A percentile compares a stretch with the other conserved stretches of the same genome.
Evolutionary conservation across 1,140 invertebrate genomes (phyloP).

Genomic region (Cylas formicarius): DNA sequence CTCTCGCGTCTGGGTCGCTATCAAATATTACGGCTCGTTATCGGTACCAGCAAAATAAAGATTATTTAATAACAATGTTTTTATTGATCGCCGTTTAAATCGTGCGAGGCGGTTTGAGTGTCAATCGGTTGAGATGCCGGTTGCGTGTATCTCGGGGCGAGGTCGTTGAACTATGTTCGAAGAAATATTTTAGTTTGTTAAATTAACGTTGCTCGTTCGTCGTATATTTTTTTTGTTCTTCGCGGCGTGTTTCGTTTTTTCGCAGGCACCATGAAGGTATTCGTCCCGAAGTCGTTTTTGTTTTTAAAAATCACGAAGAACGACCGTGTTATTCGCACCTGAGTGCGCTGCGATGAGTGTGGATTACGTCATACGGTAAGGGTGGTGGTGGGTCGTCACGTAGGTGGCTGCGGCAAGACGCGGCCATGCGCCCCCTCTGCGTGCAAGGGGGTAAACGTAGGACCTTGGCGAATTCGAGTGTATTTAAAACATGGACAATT

Average conservation of each 20-base stretch:
- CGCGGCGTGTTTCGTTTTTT: neutral
- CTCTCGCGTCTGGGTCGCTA: too few relatives aligned
- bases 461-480: constrained; percentile 25
- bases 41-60: too few relatives aligned
- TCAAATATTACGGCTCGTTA: too few relatives aligned
- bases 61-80: too few relatives aligned
- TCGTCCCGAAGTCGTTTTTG: too few relatives aligned
- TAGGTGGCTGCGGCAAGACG: constrained; percentile 12
- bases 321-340: too few relatives aligned
- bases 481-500: constrained; percentile 38
- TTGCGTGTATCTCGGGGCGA: constrained; percentile 16
- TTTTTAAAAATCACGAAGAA: too few relatives aligned
- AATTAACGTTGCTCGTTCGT: constrained; percentile 31
- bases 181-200: constrained; percentile 32
- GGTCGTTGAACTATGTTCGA: constrained; percentile 22
- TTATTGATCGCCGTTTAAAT: too few relatives aligned
- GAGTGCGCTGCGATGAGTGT: too few relatives aligned
- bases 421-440: constrained; percentile 33
- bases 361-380: too few relatives aligned
- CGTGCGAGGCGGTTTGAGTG: neutral
- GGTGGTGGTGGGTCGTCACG: too few relatives aligned
- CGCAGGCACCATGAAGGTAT: constrained; percentile 2
- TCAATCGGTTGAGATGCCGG: neutral
- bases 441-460: constrained; percentile 21
- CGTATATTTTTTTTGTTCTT: too few relatives aligned